Base-by-base conservation (phyloP, 2,797 vertebrate genomes). In the Picus viridis region DNA sequence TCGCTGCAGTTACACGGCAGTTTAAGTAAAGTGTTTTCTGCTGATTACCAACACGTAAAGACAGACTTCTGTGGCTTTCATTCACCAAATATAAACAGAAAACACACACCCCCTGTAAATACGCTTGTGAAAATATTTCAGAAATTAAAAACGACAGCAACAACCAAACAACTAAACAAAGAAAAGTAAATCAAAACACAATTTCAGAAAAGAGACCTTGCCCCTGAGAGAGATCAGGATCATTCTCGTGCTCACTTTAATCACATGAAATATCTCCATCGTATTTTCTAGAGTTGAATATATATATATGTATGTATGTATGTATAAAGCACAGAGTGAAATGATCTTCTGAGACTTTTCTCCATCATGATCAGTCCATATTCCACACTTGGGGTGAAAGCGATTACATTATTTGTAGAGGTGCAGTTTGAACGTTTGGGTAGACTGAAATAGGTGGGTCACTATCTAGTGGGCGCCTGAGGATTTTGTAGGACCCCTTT, bases 171-270 rank as follows among this genome's bases (percentile, higher is more conserved):
- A 19, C 18, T 49, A 49, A 49, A 22, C 47, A 19, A 24, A 51
- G 9, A 7, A 16, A 20, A 61, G 27, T 49, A 54, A 6, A 61
- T 6, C 16, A 8, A 26, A 75, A 6, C 53, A 58, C 32, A 7
- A 51, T 20, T 41, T 6, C 20, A 78, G 34, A 59, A 80, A 36
- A 61, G 6, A 57, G 12, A 77, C 9, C 4, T 72, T 15, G 17
- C 12, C 14, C 6, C 1, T 2, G 9, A 71, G 11, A 41, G 5
- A 70, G 39, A 73, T 45, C 45, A 78, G 70, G 24, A 81, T 92
- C 43, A 36, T 84, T 83, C 43, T 41, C 32, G 27, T 86, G 79
- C 89, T 93, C 69, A 68, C 58, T 95, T 85, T 77, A 72, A 92
- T 67, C 30, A 45, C 29, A 39, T 67, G 1, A 90, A 91, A 84